Conservation (phyloP, 2,797 vertebrate species). For the Lepilemur ruficaudatus region DNA sequence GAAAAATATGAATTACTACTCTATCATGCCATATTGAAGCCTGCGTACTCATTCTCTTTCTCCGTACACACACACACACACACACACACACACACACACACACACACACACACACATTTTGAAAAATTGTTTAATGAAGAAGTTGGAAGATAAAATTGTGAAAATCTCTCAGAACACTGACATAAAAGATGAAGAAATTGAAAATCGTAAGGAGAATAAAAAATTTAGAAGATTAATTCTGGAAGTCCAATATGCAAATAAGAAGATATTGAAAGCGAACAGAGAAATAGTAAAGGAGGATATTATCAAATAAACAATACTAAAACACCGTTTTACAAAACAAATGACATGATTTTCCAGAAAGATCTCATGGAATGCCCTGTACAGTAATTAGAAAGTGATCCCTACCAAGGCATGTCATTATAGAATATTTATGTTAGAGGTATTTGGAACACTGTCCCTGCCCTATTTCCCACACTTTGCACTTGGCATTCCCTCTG, state of each 20-base stretch:
- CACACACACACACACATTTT: background rate
- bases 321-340: background rate
- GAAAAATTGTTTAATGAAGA: background rate
- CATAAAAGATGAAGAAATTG: background rate
- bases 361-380: background rate
- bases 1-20: background rate
- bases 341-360: background rate
- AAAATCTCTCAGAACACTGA: background rate
- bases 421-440: background rate
- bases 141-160: background rate
- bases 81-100: too few relatives aligned
- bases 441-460: background rate
- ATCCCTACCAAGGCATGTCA: background rate
- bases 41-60: too few relatives aligned
- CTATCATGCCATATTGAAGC: background rate
- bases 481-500: background rate
- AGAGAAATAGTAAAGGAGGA: background rate
- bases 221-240: background rate
- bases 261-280: background rate
- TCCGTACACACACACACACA: background rate
- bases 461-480: background rate
- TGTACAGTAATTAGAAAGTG: background rate
- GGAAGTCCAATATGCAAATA: background rate
- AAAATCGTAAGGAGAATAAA: background rate
- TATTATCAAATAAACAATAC: background rate